Evolutionary conservation across 2,888 invertebrate species (phyloP).

Genomic region (Heliconius ismenius): DNA sequence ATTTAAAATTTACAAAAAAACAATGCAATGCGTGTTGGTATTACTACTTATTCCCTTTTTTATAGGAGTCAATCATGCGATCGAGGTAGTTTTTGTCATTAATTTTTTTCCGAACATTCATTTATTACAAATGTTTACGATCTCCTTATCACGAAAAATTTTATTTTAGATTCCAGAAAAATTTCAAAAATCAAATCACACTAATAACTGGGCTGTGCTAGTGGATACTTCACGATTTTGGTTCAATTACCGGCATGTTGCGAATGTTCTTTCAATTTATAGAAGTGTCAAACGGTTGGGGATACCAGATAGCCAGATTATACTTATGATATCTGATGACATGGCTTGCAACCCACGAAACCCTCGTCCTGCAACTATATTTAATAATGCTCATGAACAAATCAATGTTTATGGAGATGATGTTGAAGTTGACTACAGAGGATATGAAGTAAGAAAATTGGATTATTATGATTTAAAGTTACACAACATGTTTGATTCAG

Average conservation of each 20-base stretch:
- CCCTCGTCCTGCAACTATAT: conserved; percentile 98
- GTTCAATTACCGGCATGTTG: conserved; percentile 99
- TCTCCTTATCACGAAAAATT: not conserved
- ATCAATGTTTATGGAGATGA: conserved; percentile 99
- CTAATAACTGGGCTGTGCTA: conserved; percentile 99
- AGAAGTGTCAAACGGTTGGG: conserved; percentile 98
- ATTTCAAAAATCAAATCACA: conserved; percentile 88
- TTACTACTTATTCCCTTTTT: not conserved
- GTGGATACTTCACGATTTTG: conserved; percentile 99
- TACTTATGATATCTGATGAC: conserved; percentile 99
- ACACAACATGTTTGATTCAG: not conserved
- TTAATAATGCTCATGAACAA: conserved; percentile 98
- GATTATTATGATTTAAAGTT: not conserved
- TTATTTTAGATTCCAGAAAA: conserved; percentile 72
- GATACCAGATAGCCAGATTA: conserved; percentile 99
- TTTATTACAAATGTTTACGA: not conserved
- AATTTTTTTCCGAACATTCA: not conserved
- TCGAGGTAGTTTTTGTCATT: conserved; percentile 32
- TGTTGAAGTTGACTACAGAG: conserved; percentile 99
- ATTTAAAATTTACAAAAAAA: not conserved
- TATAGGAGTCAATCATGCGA: not conserved
- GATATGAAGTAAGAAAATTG: conserved; percentile 86
- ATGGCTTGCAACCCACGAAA: conserved; percentile 99
- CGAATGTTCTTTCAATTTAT: conserved; percentile 98
- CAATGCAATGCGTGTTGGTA: not conserved